Evolutionary conservation across 1,140 invertebrate genomes (phyloP).

Genomic region (Drosophila repleta): DNA sequence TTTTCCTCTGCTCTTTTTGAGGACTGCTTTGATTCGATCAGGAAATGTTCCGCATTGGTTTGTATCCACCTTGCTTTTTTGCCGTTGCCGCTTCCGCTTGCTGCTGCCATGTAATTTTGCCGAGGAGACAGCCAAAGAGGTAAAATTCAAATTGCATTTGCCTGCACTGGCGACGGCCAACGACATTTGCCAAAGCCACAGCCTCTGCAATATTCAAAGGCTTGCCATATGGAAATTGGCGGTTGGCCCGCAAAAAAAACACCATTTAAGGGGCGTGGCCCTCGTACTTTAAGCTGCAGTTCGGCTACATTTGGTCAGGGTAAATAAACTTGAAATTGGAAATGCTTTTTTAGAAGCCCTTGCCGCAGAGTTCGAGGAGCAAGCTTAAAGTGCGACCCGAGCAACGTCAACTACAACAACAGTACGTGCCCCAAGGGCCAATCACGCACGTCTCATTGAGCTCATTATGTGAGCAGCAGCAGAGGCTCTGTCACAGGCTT

Average conservation of each 20-base stretch:
- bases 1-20: slow-evolving; percentile 39
- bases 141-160: slow-evolving; percentile 69
- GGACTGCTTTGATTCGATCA: slow-evolving; percentile 76
- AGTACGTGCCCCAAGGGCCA: slow-evolving; percentile 62
- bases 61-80: slow-evolving; percentile 19
- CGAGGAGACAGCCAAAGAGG: slow-evolving; percentile 20
- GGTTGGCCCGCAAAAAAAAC: slow-evolving; percentile 37
- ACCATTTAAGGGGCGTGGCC: slow-evolving; percentile 17
- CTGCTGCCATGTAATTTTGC: slow-evolving; percentile 62
- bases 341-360: slow-evolving; percentile 9
- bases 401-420: slow-evolving; percentile 27
- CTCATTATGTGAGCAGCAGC: slow-evolving; percentile 65
- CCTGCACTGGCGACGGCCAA: slow-evolving; percentile 50
- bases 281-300: slow-evolving; percentile 20
- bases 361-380: slow-evolving; percentile 16
- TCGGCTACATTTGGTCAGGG: slow-evolving; percentile 25
- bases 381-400: slow-evolving; percentile 19
- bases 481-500: slow-evolving; percentile 36
- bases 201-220: slow-evolving; percentile 70
- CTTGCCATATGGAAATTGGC: slow-evolving; percentile 56
- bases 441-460: slow-evolving; percentile 72
- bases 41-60: slow-evolving; percentile 63
- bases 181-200: slow-evolving; percentile 57
- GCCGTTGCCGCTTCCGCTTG: slow-evolving; percentile 6
- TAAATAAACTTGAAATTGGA: slow-evolving; percentile 54